phyloP scores from a whole-genome alignment of 2,888 invertebrate species.

The Microchrysa polita region DNA sequence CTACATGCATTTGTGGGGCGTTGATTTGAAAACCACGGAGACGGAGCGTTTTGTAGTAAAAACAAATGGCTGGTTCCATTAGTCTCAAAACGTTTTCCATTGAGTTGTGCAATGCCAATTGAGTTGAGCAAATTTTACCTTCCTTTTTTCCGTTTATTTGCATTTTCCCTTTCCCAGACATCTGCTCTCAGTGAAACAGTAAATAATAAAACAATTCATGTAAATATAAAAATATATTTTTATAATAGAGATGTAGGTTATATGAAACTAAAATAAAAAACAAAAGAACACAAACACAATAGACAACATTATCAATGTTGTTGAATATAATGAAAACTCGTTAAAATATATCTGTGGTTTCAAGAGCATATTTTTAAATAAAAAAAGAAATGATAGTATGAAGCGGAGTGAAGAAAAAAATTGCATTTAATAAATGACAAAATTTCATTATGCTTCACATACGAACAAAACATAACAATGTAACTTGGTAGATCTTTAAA shows the following conservation, averaged over 20 bases:
- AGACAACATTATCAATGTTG: slow-evolving; percentile 48
- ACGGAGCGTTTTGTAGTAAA: no score
- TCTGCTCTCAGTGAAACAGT: slow-evolving; percentile 7
- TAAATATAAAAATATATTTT: slow-evolving; percentile 48
- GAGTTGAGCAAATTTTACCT: no score
- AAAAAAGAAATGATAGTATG: no score
- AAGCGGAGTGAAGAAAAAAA: slow-evolving; percentile 22
- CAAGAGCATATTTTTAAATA: slow-evolving; percentile 47
- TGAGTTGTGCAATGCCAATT: no score
- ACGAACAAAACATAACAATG: slow-evolving; percentile 4
- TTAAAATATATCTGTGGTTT: slow-evolving; percentile 55
- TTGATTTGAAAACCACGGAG: no score
- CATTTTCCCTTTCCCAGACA: no score
- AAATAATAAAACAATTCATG: slow-evolving; percentile 14
- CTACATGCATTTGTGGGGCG: no score
- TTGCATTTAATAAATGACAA: no score
- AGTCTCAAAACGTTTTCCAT: no score
- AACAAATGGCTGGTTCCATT: no score
- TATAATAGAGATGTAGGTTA: slow-evolving; percentile 47
- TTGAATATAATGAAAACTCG: slow-evolving; percentile 51
- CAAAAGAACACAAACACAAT: slow-evolving; percentile 41
- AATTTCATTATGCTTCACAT: no score
- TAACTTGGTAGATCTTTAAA: slow-evolving; percentile 6
- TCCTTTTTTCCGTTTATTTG: no score
- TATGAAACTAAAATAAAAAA: slow-evolving; percentile 45